These are phyloP conservation scores for Phalanger gymnotis DNA, from an alignment of 2,797 vertebrate species.

Conservation along the genomic window DNA sequence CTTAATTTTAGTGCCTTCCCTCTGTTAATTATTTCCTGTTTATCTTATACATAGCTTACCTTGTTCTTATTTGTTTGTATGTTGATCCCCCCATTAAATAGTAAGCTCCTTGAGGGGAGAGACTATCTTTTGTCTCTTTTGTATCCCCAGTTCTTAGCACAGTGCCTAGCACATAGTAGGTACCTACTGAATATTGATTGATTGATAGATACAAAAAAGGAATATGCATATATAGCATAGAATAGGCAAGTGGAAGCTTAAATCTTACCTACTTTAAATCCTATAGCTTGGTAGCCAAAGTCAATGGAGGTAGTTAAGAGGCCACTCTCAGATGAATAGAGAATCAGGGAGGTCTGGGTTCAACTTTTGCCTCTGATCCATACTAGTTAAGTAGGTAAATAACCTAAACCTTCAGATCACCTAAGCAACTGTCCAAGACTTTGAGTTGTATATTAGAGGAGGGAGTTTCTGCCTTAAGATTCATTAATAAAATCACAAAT, in stretches of 20 bases:
- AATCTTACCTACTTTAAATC: not conserved
- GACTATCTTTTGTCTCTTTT: not conserved
- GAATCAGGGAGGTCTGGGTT: not conserved
- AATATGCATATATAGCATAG: not conserved
- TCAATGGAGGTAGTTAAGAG: not conserved
- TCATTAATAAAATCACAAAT: not conserved
- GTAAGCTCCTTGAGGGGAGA: not conserved
- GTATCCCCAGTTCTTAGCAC: not conserved
- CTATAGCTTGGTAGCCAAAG: not conserved
- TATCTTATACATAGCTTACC: not conserved
- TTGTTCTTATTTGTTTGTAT: not conserved
- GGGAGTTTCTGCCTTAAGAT: not conserved
- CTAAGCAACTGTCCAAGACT: not conserved
- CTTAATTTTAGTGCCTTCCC: not conserved
- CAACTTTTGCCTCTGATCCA: not conserved
- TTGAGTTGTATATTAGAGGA: not conserved
- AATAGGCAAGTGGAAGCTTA: not conserved
- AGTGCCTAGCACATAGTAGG: not conserved
- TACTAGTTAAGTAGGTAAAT: not conserved
- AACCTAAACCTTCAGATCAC: not conserved
- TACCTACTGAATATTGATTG: not conserved
- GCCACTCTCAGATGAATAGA: not conserved
- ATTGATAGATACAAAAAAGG: not conserved
- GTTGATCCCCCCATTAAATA: not conserved
- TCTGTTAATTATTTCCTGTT: not conserved